A percentile compares a stretch with the other conserved stretches of the same genome.
phyloP scores from a whole-genome alignment of 2,797 vertebrate genomes.

The Alauda arvensis region DNA sequence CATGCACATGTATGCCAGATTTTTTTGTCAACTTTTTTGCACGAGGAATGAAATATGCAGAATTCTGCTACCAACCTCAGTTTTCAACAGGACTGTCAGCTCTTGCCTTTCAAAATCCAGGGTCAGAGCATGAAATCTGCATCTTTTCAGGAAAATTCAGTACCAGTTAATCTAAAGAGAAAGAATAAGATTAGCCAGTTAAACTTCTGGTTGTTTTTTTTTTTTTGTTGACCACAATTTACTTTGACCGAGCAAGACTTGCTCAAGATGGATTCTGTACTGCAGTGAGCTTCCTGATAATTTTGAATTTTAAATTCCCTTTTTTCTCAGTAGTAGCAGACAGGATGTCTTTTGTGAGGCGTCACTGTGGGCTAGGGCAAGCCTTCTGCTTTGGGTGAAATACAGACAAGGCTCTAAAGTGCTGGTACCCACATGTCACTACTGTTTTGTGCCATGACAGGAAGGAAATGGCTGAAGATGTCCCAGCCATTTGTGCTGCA shows the following conservation, averaged over 20 bases:
- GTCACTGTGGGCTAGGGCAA: neutral
- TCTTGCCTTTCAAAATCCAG: neutral
- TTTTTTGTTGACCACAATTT: neutral
- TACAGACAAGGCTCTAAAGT: neutral
- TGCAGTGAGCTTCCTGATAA: neutral
- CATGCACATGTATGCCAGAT: neutral
- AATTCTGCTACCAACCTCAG: neutral
- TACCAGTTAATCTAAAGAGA: neutral
- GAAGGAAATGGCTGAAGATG: neutral
- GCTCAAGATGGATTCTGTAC: neutral
- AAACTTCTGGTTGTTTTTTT: neutral
- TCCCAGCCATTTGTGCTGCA: neutral
- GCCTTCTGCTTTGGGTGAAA: neutral
- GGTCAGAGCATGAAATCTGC: neutral
- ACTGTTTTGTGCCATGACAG: neutral
- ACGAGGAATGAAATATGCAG: neutral
- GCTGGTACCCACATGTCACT: neutral
- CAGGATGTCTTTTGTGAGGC: neutral
- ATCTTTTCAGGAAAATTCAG: neutral
- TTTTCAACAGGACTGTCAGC: neutral
- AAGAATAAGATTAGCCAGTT: neutral
- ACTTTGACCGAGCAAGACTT: neutral
- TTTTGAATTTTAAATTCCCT: neutral
- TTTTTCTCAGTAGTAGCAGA: neutral
- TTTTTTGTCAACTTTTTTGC: neutral